Evolutionary conservation across 2,888 invertebrate genomes (phyloP).

Genomic region (Formica aserva): DNA sequence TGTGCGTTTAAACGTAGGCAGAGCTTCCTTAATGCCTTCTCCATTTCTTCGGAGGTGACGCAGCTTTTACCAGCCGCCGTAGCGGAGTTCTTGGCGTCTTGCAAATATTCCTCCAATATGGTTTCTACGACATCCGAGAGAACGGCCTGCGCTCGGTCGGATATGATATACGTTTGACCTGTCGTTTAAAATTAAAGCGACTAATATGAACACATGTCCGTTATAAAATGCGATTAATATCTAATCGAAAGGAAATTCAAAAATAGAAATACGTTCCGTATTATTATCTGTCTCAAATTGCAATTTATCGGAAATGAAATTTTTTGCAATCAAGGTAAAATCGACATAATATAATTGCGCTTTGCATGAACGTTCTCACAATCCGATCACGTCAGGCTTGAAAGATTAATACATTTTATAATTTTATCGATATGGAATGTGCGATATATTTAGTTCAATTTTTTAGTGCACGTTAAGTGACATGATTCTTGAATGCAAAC

Average conservation of each 20-base stretch:
- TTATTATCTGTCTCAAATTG: background rate
- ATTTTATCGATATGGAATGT: background rate
- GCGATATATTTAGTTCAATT: background rate
- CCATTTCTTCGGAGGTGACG: conserved; percentile 80
- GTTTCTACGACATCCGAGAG: conserved; percentile 81
- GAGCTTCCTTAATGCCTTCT: conserved; percentile 80
- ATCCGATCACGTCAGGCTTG: background rate
- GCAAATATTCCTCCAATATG: conserved; percentile 82
- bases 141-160: conserved; percentile 78
- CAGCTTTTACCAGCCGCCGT: conserved; percentile 78
- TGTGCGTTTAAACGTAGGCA: conserved; percentile 77
- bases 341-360: background rate
- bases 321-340: background rate
- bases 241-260: background rate
- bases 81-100: conserved; percentile 82
- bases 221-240: background rate
- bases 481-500: background rate
- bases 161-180: conserved; percentile 79
- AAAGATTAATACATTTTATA: background rate
- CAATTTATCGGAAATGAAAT: background rate
- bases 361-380: background rate
- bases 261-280: background rate
- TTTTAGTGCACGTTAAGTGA: background rate
- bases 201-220: background rate
- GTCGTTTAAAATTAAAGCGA: conserved; percentile 17